Base-by-base conservation (phyloP, 2,113 vertebrate species). In the Rhegmatorhina hoffmannsi region DNA sequence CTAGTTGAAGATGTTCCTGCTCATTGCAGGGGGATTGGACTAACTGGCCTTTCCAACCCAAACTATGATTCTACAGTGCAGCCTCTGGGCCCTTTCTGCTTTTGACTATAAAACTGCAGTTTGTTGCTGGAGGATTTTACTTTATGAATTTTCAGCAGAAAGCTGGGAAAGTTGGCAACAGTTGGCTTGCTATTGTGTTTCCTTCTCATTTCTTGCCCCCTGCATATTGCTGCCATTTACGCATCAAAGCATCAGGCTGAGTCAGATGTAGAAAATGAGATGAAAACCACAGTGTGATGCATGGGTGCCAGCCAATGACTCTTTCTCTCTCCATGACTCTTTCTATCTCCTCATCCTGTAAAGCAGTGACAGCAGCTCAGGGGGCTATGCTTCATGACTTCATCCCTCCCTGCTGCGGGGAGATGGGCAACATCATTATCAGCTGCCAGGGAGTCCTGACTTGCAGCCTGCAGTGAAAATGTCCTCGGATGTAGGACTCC, bases 171-270 rank as follows among this genome's bases (percentile, higher is more conserved):
- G 17, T 31, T 78, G 5, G 76, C 76, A 82, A 82, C 53, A 66
- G 58, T 73, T 64, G 75, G 29, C 62, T 72, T 19, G 66, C 68
- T 60, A 56, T 67, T 78, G n/a, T 72, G 21, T 67, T 77, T 80
- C 25, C 34, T 11, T 80, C 43, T 79, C 46, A 5, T 84, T 69
- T 90, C 52, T 43, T 87, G 47, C 40, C 62, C 73, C 85, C 90
- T 80, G 79, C 17, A 2, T 88, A 10, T 83, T 47, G 68, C 86
- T 94, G 77, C 78, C 50, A 11, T 93, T 52, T 91, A 74, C 72
- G 75, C 90, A 72, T 92, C 81, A 96, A 92, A 94, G 87, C 73
- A 17, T 67, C 52, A 4, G 76, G 38, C 50, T 93, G 84, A 95
- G 56, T 94, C 93, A 92, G 88, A 87, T 10, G 49, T 40, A 50